Percentiles rank a stretch among this genome's conserved stretches.
Evolutionary conservation across 2,113 vertebrate genomes (phyloP).

Genomic region (Thalassarche chlororhynchos): DNA sequence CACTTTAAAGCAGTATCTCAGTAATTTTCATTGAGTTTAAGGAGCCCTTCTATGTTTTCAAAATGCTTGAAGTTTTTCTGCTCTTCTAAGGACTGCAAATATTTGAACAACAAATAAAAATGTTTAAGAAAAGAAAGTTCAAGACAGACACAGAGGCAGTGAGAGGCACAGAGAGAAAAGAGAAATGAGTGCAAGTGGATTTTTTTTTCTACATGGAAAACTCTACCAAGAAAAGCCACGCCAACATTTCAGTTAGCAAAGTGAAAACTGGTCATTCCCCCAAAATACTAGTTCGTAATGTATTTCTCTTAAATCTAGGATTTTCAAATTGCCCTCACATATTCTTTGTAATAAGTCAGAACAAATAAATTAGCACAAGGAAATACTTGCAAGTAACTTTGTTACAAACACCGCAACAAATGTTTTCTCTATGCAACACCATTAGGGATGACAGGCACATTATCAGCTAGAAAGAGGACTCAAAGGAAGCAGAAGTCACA

Average conservation of each 20-base stretch:
- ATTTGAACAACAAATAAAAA: slow-evolving; percentile 68
- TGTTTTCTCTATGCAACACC: background rate
- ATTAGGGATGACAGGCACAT: background rate
- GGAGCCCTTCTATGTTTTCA: slow-evolving; percentile 67
- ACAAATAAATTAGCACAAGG: background rate
- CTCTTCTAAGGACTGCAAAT: slow-evolving; percentile 69
- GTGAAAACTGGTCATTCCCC: background rate
- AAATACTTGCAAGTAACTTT: background rate
- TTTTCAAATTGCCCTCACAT: background rate
- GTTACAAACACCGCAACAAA: background rate
- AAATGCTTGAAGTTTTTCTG: slow-evolving; percentile 66
- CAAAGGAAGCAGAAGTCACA: background rate
- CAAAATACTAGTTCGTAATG: background rate
- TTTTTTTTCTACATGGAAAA: background rate
- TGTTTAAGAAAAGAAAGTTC: background rate
- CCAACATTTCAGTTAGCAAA: background rate
- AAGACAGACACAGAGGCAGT: background rate
- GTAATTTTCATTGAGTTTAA: slow-evolving; percentile 70
- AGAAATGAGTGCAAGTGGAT: background rate
- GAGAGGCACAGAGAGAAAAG: background rate
- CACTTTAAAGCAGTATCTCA: slow-evolving; percentile 57
- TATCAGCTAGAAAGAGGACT: background rate
- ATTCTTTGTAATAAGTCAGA: background rate
- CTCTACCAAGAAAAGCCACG: background rate
- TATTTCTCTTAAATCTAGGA: background rate